A percentile compares a stretch with the other conserved stretches of the same genome.
These are phyloP conservation scores for Ellobium chinense DNA, from an alignment of 2,888 invertebrate species.

Conservation along the genomic window DNA sequence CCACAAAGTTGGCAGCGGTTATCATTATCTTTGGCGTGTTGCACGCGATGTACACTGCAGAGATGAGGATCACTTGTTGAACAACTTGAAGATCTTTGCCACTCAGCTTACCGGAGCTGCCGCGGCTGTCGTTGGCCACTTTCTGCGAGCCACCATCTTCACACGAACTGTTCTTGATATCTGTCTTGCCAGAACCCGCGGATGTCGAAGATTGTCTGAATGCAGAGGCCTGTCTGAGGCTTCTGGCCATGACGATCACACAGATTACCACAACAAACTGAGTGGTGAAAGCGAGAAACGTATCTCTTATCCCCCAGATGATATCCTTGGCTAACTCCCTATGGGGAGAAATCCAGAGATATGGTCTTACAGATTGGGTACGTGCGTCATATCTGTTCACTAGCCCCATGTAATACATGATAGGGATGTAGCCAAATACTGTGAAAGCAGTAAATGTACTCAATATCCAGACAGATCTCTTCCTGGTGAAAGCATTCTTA, in stretches of 20 bases:
- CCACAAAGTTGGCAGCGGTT: background rate
- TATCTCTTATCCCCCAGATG: background rate
- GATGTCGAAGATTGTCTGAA: background rate
- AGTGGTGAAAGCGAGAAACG: background rate
- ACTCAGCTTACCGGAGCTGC: background rate
- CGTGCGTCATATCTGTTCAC: background rate
- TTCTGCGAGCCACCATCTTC: too few species aligned
- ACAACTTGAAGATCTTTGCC: background rate
- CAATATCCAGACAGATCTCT: background rate
- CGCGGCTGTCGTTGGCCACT: too few species aligned
- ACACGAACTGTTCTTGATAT: too few species aligned
- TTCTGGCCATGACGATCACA: background rate
- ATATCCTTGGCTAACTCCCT: conserved; percentile 11
- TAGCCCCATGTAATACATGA: conserved; percentile 4
- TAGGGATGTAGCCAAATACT: background rate
- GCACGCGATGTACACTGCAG: background rate
- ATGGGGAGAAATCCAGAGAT: background rate
- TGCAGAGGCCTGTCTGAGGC: background rate
- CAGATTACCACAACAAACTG: background rate
- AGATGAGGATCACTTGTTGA: background rate
- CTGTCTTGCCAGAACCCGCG: too few species aligned
- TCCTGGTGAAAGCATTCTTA: background rate
- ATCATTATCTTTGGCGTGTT: background rate
- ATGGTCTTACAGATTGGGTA: background rate
- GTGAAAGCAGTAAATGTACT: background rate